Evolutionary conservation across 2,888 invertebrate species (phyloP).

Genomic region (Rotaria magnacalcarata): DNA sequence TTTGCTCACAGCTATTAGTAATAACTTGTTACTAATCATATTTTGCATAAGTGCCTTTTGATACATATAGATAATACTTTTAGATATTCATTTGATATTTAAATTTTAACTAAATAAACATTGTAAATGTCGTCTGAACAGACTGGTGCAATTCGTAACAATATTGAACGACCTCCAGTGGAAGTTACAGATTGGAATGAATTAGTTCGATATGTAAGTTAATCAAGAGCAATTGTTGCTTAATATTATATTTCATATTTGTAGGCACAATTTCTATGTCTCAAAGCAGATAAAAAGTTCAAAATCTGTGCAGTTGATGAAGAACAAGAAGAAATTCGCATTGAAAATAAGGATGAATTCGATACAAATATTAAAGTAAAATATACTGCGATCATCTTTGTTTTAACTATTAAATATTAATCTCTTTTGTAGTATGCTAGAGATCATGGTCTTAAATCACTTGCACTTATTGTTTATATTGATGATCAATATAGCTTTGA

Average conservation of each 20-base stretch:
- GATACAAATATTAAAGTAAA: background rate
- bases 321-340: constrained; percentile 20
- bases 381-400: background rate
- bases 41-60: background rate
- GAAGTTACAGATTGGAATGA: background rate
- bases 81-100: too few species aligned
- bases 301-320: constrained; percentile 30
- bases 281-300: background rate
- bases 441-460: background rate
- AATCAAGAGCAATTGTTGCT: background rate
- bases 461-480: background rate
- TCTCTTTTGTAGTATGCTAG: background rate
- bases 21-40: background rate
- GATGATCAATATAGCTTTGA: background rate
- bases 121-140: background rate
- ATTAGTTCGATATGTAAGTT: background rate
- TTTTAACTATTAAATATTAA: background rate
- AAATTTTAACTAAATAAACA: too few species aligned
- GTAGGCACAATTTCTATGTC: background rate
- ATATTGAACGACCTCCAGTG: background rate
- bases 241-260: background rate
- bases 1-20: background rate
- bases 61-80: too few species aligned
- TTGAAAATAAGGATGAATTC: constrained; percentile 25
- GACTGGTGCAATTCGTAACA: background rate